phyloP scores from a whole-genome alignment of 2,113 vertebrate genomes.

The Anarrhichthys ocellatus region DNA sequence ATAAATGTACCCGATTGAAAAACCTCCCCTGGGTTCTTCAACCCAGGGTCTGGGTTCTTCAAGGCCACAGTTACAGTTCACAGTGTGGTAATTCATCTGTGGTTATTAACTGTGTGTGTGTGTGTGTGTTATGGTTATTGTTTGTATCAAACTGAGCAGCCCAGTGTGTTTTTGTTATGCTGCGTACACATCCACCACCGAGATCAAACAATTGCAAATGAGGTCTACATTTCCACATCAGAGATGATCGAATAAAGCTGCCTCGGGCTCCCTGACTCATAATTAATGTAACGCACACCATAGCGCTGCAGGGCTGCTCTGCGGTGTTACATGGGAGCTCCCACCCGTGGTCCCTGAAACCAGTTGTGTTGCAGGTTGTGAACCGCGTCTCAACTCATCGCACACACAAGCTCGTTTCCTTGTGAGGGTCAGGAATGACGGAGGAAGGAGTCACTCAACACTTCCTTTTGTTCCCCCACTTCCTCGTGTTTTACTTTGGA shows the following conservation, averaged over 20 bases:
- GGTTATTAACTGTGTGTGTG: neutral
- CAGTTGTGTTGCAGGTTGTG: neutral
- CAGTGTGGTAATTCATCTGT: neutral
- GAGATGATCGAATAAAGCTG: slow-evolving; percentile 36
- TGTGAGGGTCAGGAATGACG: slow-evolving; percentile 38
- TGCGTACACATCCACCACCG: slow-evolving; percentile 29
- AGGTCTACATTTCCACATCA: slow-evolving; percentile 43
- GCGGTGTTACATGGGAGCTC: neutral
- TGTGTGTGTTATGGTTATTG: neutral
- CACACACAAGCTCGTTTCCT: slow-evolving; percentile 35
- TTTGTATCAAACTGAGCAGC: neutral
- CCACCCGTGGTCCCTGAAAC: slow-evolving; percentile 11
- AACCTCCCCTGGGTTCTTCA: neutral
- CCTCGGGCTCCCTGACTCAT: slow-evolving; percentile 37
- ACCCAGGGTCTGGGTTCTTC: neutral
- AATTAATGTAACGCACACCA: slow-evolving; percentile 51
- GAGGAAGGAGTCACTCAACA: neutral
- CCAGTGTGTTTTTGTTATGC: neutral
- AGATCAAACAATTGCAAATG: slow-evolving; percentile 47
- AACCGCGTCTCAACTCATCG: neutral
- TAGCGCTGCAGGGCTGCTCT: slow-evolving; percentile 42
- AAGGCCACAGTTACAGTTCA: neutral
- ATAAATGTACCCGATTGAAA: neutral
- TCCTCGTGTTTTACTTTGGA: slow-evolving; percentile 49
- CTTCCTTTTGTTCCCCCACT: slow-evolving; percentile 37